Percentiles rank a stretch among this genome's conserved stretches.
phyloP scores from a whole-genome alignment of 1,140 invertebrate genomes.

The Drosophila pseudoananassae region DNA sequence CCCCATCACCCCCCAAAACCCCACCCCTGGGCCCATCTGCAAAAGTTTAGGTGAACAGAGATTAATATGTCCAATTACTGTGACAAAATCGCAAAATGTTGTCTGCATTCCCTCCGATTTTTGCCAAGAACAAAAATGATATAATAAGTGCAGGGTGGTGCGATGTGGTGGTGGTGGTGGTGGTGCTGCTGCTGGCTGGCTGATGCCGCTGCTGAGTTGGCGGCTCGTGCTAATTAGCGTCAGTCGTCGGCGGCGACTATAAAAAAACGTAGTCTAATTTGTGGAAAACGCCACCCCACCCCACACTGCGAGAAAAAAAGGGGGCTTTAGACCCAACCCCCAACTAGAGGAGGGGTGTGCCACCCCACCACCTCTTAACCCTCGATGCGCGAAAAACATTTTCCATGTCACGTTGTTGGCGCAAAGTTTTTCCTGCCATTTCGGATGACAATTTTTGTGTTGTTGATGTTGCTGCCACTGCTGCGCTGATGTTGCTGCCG shows the following conservation, averaged over 20 bases:
- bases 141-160: conserved; percentile 58
- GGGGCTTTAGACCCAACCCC: conserved; percentile 22
- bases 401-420: conserved; percentile 79
- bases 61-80: conserved; percentile 84
- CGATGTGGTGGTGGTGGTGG: neutral
- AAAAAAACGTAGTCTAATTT: conserved; percentile 74
- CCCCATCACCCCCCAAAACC: conserved; percentile 9
- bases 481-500: conserved; percentile 21
- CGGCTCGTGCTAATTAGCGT: conserved; percentile 81
- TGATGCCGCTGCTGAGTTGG: conserved; percentile 35
- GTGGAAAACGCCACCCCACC: conserved; percentile 64
- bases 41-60: conserved; percentile 76
- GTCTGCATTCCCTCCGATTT: conserved; percentile 66
- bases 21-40: conserved; percentile 29
- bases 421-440: conserved; percentile 60
- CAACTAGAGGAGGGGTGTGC: conserved; percentile 14
- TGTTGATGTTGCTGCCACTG: conserved; percentile 30
- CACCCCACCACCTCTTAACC: conserved; percentile 1
- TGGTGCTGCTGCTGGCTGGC: conserved; percentile 14
- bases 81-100: conserved; percentile 84
- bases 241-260: conserved; percentile 62
- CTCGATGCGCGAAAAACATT: conserved; percentile 56
- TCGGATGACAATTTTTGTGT: conserved; percentile 62
- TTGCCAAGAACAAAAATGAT: conserved; percentile 66
- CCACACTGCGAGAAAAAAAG: conserved; percentile 14